Evolutionary conservation across 2,888 invertebrate genomes (phyloP).

Genomic region (Yponomeuta sedellus): DNA sequence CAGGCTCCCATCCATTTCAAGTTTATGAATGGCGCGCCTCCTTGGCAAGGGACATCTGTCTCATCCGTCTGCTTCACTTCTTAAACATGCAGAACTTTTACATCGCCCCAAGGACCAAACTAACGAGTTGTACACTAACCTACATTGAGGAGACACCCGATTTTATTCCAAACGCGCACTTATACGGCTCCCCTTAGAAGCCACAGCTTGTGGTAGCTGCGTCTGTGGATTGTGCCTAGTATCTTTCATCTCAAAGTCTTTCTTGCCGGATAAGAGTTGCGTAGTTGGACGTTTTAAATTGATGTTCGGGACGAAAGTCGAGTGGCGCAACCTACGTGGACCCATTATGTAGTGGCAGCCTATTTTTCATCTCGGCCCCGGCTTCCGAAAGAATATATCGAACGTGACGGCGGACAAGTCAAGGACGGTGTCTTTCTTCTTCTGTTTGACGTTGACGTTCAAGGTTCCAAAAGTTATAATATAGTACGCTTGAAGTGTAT

Average conservation of each 20-base stretch:
- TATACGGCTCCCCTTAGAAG: too few species aligned
- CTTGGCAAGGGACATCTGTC: background rate
- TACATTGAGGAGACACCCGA: too few species aligned
- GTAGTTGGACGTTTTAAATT: background rate
- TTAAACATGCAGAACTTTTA: background rate
- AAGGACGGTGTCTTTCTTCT: too few species aligned
- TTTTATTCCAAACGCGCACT: too few species aligned
- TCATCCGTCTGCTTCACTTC: background rate
- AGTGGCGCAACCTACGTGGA: background rate
- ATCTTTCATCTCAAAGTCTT: background rate
- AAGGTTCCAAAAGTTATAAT: too few species aligned
- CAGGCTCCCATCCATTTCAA: background rate
- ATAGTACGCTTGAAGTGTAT: background rate
- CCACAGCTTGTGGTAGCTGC: too few species aligned
- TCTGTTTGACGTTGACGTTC: too few species aligned
- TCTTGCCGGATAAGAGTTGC: background rate
- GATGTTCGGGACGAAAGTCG: background rate
- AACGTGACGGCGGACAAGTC: too few species aligned
- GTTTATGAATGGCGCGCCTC: constrained; percentile 5
- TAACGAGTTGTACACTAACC: background rate
- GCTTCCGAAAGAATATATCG: background rate
- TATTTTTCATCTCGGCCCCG: background rate
- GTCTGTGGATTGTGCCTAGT: background rate
- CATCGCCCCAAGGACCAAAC: background rate
- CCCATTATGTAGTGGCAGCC: background rate